phyloP scores from a whole-genome alignment of 2,888 invertebrate species.

The Latrodectus elegans region DNA sequence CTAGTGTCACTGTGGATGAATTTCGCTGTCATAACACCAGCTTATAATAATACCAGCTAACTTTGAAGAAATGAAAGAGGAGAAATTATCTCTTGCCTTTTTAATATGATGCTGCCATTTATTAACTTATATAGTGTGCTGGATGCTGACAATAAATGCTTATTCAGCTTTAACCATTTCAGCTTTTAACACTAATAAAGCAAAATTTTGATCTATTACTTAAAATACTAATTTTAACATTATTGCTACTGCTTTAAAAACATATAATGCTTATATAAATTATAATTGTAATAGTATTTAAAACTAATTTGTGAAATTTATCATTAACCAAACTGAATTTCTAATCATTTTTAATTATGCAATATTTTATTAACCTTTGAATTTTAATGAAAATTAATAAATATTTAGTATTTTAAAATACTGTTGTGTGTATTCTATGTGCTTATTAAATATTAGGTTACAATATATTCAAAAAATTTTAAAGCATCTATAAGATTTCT shows the following conservation, averaged over 20 bases:
- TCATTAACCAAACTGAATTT: not conserved
- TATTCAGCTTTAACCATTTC: constrained; percentile 40
- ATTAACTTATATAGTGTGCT: constrained; percentile 24
- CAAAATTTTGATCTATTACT: constrained; percentile 18
- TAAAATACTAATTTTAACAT: constrained; percentile 49
- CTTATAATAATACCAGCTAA: constrained; percentile 55
- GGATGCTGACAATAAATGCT: not conserved
- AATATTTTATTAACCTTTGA: not conserved
- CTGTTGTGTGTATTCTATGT: no score
- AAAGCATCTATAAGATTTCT: no score
- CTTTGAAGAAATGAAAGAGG: constrained; percentile 25
- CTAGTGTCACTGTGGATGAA: constrained; percentile 23
- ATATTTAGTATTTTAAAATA: not conserved
- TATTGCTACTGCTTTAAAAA: constrained; percentile 8
- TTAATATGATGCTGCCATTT: constrained; percentile 32
- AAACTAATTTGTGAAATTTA: not conserved
- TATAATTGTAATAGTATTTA: not conserved
- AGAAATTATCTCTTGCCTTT: constrained; percentile 24
- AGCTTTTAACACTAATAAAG: constrained; percentile 47
- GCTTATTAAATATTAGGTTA: no score
- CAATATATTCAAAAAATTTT: no score
- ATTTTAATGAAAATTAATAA: not conserved
- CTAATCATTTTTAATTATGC: not conserved
- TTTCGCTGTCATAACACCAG: constrained; percentile 25
- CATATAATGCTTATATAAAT: no score